Conservation (phyloP, 2,888 invertebrate species). For the Ephialtes manifestator region DNA sequence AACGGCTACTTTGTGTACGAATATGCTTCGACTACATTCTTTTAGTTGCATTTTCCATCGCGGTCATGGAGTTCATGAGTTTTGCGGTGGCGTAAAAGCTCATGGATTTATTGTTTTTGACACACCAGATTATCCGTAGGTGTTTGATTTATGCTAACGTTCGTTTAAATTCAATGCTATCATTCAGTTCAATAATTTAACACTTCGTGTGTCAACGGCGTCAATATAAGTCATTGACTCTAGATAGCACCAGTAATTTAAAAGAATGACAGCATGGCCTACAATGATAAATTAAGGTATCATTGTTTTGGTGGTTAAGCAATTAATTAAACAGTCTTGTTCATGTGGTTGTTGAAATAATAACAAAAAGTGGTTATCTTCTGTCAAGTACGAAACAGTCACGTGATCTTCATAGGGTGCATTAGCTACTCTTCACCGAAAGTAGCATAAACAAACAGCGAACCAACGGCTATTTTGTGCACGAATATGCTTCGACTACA, state of each 20-base stretch:
- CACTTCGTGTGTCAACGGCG: too few relatives aligned
- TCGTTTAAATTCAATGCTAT: not conserved
- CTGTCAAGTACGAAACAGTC: not conserved
- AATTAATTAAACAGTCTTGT: too few relatives aligned
- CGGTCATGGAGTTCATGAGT: not conserved
- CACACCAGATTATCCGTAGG: not conserved
- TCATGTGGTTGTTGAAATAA: too few relatives aligned
- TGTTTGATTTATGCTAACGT: not conserved
- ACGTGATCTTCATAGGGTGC: too few relatives aligned
- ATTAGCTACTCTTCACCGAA: conserved; percentile 7
- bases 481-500: conserved; percentile 9
- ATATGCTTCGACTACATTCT: not conserved
- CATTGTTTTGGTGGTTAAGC: too few relatives aligned
- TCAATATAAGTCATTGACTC: too few relatives aligned
- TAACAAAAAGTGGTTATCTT: not conserved
- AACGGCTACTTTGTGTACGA: conserved; percentile 41
- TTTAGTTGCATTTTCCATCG: conserved; percentile 14
- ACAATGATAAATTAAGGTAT: too few relatives aligned
- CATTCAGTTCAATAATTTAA: not conserved
- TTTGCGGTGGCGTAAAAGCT: not conserved
- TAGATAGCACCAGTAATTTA: too few relatives aligned
- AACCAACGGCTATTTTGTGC: conserved; percentile 41
- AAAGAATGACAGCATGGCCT: too few relatives aligned
- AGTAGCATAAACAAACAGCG: conserved; percentile 61
- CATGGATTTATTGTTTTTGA: not conserved